A percentile compares a stretch with the other conserved stretches of the same genome.
phyloP scores from a whole-genome alignment of 2,888 invertebrate species.

The Chorisops tibialis region DNA sequence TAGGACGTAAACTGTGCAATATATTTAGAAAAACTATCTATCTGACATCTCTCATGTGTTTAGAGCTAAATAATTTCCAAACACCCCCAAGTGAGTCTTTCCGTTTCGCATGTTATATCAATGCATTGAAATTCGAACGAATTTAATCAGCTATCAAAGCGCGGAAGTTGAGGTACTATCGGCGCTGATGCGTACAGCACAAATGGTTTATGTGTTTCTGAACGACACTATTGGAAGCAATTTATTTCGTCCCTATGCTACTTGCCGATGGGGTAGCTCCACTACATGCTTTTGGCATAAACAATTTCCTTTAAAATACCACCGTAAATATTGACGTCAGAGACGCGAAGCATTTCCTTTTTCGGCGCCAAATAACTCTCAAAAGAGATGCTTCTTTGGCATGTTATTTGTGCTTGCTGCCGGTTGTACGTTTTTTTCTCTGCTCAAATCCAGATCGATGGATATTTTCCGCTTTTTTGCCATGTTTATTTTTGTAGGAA shows the following conservation, averaged over 20 bases:
- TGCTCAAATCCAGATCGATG: constrained; percentile 16
- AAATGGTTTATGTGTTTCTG: constrained; percentile 10
- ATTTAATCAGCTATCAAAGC: neutral
- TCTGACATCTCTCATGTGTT: too few relatives aligned
- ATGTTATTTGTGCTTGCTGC: constrained; percentile 18
- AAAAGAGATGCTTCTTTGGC: neutral
- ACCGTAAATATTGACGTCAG: constrained; percentile 19
- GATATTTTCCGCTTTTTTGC: constrained; percentile 4
- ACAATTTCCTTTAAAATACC: constrained; percentile 21
- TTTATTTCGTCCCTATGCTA: neutral
- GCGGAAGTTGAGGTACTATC: constrained; percentile 1
- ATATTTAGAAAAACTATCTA: too few relatives aligned
- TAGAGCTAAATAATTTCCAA: too few relatives aligned
- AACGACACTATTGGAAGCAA: constrained; percentile 21
- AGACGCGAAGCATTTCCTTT: constrained; percentile 2
- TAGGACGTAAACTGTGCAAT: too few relatives aligned
- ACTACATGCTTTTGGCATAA: constrained; percentile 17
- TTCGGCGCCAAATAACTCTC: constrained; percentile 22
- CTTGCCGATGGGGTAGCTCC: neutral
- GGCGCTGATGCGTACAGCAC: neutral
- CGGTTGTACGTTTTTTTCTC: constrained; percentile 13
- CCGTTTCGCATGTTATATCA: too few relatives aligned
- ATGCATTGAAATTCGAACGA: too few relatives aligned
- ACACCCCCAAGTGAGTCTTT: too few relatives aligned
- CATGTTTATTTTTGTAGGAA: constrained; percentile 13